phyloP scores from a whole-genome alignment of 2,888 invertebrate genomes.

The Monochamus alternatus region DNA sequence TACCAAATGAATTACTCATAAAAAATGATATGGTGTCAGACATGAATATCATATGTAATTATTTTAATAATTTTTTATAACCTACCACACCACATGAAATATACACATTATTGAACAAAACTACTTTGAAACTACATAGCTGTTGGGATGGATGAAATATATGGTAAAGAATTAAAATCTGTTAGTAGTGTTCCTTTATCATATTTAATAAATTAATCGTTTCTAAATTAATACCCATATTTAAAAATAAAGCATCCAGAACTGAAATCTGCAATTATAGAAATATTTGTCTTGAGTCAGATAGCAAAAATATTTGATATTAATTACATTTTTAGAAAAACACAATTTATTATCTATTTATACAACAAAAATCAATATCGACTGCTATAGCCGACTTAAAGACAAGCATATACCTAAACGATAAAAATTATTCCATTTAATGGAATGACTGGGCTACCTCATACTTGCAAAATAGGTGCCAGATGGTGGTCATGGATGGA shows the following conservation, averaged over 20 bases:
- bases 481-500: background rate
- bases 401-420: background rate
- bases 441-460: background rate
- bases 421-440: background rate
- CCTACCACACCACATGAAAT: too few relatives aligned
- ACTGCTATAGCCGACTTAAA: background rate
- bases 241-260: background rate
- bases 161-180: too few relatives aligned
- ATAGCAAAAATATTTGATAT: background rate
- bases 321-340: background rate
- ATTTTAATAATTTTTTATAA: too few relatives aligned
- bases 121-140: too few relatives aligned
- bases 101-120: too few relatives aligned
- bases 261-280: slow-evolving; percentile 4
- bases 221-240: background rate
- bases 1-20: too few relatives aligned
- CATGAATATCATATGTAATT: too few relatives aligned
- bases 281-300: background rate
- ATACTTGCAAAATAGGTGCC: background rate
- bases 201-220: background rate
- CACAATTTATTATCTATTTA: background rate
- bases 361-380: background rate
- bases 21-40: too few relatives aligned
- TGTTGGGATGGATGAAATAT: too few relatives aligned
- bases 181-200: too few relatives aligned